A percentile compares a stretch with the other conserved stretches of the same genome.
These are phyloP conservation scores for Andrena bucephala DNA, from an alignment of 2,888 invertebrate genomes.

Conservation along the genomic window DNA sequence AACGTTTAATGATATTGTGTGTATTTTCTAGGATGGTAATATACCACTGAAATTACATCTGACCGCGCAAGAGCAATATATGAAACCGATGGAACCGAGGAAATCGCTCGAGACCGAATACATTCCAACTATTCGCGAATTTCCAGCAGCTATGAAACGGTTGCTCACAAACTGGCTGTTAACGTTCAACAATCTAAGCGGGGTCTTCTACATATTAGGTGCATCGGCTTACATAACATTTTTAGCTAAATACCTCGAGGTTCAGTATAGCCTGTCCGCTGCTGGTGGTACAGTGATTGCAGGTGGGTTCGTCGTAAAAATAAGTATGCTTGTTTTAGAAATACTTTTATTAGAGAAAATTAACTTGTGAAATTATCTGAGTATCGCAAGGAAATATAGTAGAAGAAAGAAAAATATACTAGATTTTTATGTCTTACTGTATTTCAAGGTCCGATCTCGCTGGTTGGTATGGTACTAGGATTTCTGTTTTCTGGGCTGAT, in stretches of 20 bases:
- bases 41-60: slow-evolving; percentile 75
- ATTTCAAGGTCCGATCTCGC: slow-evolving; percentile 86
- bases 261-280: slow-evolving; percentile 89
- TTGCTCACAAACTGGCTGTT: slow-evolving; percentile 89
- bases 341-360: not conserved
- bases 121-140: slow-evolving; percentile 85
- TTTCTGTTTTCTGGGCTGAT: slow-evolving; percentile 87
- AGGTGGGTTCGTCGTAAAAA: slow-evolving; percentile 84
- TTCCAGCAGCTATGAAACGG: slow-evolving; percentile 87
- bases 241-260: slow-evolving; percentile 91
- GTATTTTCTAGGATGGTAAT: slow-evolving; percentile 72
- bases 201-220: slow-evolving; percentile 88
- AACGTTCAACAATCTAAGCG: slow-evolving; percentile 89
- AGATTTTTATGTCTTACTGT: not conserved
- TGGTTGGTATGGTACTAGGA: slow-evolving; percentile 88
- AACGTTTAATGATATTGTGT: not conserved
- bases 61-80: slow-evolving; percentile 61
- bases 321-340: not conserved
- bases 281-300: slow-evolving; percentile 89
- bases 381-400: not conserved
- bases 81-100: slow-evolving; percentile 51
- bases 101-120: slow-evolving; percentile 66
- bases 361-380: not conserved
- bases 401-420: not conserved
- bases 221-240: slow-evolving; percentile 90